Evolutionary conservation across 2,888 invertebrate species (phyloP).

Genomic region (Deroplatys truncata): DNA sequence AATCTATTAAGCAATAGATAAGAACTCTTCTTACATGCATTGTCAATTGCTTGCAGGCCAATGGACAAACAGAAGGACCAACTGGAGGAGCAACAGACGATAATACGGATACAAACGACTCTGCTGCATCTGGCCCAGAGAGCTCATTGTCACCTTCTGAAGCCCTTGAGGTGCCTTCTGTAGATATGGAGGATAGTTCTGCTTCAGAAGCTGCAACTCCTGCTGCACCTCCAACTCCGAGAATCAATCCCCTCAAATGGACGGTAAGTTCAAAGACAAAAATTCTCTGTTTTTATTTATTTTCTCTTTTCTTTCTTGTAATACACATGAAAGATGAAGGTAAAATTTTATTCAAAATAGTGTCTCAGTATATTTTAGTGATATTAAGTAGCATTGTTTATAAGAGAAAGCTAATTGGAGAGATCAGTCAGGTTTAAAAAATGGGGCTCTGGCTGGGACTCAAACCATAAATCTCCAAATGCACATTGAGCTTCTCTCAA

Average conservation of each 20-base stretch:
- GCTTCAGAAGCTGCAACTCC: conserved; percentile 33
- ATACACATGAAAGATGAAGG: too few relatives aligned
- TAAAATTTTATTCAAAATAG: too few relatives aligned
- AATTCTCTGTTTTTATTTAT: neutral
- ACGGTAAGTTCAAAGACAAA: conserved; percentile 47
- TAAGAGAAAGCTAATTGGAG: too few relatives aligned
- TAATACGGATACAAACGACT: conserved; percentile 45
- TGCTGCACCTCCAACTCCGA: conserved; percentile 44
- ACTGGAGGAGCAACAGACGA: conserved; percentile 36
- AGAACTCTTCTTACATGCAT: neutral
- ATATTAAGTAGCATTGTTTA: too few relatives aligned
- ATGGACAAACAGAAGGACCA: conserved; percentile 14
- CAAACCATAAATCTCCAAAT: too few relatives aligned
- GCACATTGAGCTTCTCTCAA: too few relatives aligned
- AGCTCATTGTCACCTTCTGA: conserved; percentile 44
- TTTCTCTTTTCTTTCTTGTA: neutral
- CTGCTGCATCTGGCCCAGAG: conserved; percentile 46
- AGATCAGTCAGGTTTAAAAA: too few relatives aligned
- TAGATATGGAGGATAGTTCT: conserved; percentile 46
- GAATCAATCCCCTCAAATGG: conserved; percentile 62
- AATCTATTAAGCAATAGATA: neutral
- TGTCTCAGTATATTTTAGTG: too few relatives aligned
- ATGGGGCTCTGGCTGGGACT: too few relatives aligned
- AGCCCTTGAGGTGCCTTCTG: conserved; percentile 35
- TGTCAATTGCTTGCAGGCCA: neutral